phyloP scores from a whole-genome alignment of 92 coral and sea anemone species.

The Parazoanthus swiftii region DNA sequence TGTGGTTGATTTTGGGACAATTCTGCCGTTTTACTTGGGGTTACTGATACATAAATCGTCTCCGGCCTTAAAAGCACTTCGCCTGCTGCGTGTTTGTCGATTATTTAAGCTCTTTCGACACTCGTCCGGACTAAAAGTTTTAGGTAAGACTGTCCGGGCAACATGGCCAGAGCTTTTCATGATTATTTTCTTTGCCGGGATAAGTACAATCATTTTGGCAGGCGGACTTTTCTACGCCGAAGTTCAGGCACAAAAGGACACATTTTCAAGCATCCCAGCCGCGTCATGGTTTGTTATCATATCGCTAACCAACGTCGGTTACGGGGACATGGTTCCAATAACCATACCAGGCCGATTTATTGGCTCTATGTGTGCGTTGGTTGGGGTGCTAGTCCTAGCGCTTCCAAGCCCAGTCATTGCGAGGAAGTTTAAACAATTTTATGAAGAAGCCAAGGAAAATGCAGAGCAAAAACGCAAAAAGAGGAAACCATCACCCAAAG shows the following conservation, averaged over 20 bases:
- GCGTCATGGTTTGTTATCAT: conserved; percentile 94
- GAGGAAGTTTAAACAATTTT: conserved; percentile 73
- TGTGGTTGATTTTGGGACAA: conserved; percentile 77
- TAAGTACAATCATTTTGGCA: conserved; percentile 78
- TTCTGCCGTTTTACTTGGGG: conserved; percentile 70
- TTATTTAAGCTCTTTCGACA: conserved; percentile 84
- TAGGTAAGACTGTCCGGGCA: conserved; percentile 76
- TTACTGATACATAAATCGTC: conserved; percentile 30
- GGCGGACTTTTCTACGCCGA: conserved; percentile 81
- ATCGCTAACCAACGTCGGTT: conserved; percentile 92
- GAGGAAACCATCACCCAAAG: not conserved
- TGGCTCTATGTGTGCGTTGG: conserved; percentile 78
- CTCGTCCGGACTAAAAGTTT: conserved; percentile 77
- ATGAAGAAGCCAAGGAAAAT: conserved; percentile 64
- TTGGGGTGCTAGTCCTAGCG: conserved; percentile 79
- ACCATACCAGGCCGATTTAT: conserved; percentile 73
- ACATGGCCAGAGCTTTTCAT: conserved; percentile 81
- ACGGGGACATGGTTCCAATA: conserved; percentile 92
- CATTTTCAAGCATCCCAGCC: conserved; percentile 82
- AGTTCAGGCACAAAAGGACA: conserved; percentile 59
- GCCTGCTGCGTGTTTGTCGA: conserved; percentile 73
- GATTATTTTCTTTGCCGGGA: conserved; percentile 74
- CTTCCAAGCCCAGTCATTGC: conserved; percentile 86
- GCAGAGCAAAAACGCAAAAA: conserved; percentile 3
- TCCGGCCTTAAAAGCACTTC: conserved; percentile 46